Evolutionary conservation across 2,797 vertebrate species (phyloP), one percentile per base, ranked within the genome.

Genomic region (Dendrocincla fuliginosa): DNA sequence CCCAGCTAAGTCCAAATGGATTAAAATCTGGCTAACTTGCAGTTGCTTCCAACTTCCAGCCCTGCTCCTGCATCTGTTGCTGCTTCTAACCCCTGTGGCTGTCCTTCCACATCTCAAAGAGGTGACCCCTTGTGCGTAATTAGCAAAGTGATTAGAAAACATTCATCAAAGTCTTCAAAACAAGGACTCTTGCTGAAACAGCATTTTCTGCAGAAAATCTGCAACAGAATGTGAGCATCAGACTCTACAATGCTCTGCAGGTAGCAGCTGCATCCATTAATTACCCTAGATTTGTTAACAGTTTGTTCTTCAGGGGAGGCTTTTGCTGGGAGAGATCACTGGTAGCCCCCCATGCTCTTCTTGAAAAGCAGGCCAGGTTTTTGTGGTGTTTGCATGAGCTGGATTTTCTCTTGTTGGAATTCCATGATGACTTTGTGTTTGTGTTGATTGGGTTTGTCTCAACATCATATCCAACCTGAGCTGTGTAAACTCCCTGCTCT

Each of bases 321-420:
- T 73, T 94, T 95, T 94, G 16, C 85, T 96, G 80, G 79, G 70
- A 79, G 55, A 84, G 39, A 75, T 84, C 7, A 5, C 49, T 25
- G 24, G 30, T 60, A 73, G 14, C 10, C 10, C 28, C 18, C 10
- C 22, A 35, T 13, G 69, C 35, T 88, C 24, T 82, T 49, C 41
- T 78, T 4, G 2, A 55, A 27, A 76, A 81, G 25, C 16, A 32
- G n/a, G n/a, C 44, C 70, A 76, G 33, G 33, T 56, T 94, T 84
- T 90, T 82, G 80, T 93, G 85, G 56, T 82, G 63, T 92, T 89
- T 88, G 85, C 91, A 91, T 74, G 77, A 90, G 41, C 80, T 93
- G 96, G 52, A 12, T 93, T 95, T 96, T 91, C 87, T 90, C 93
- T 76, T 94, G 77, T 87, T 97, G 94, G 93, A 96, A 93, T 96